Evolutionary conservation across 2,113 vertebrate species (phyloP).

Genomic region (Nothocercus julius): DNA sequence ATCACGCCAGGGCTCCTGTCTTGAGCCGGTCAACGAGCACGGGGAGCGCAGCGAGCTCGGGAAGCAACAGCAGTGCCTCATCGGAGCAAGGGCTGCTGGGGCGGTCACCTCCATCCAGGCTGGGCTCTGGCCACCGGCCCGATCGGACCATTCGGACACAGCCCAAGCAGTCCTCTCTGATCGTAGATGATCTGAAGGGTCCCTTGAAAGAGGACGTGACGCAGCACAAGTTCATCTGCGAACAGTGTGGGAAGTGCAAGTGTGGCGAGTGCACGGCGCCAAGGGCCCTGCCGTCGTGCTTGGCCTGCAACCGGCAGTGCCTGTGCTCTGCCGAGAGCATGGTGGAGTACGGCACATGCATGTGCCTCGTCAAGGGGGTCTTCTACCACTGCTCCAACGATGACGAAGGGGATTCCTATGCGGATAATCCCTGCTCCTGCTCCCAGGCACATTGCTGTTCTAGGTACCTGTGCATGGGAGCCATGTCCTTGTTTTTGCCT

Average conservation of each 20-base stretch:
- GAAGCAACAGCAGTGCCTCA: constrained; percentile 92
- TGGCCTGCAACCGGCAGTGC: constrained; percentile 93
- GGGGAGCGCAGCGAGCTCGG: constrained; percentile 92
- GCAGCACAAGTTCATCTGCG: constrained; percentile 94
- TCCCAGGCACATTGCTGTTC: constrained; percentile 94
- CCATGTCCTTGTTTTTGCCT: constrained; percentile 89
- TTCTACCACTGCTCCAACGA: constrained; percentile 99
- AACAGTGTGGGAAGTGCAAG: constrained; percentile 95
- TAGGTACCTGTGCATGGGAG: constrained; percentile 96
- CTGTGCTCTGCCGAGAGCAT: constrained; percentile 93
- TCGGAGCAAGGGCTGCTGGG: constrained; percentile 92
- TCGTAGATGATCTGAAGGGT: constrained; percentile 86
- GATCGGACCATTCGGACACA: constrained; percentile 87
- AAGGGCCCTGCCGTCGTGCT: constrained; percentile 88
- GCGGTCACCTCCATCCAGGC: constrained; percentile 81
- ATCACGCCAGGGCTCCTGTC: constrained; percentile 77
- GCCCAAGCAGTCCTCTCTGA: constrained; percentile 84
- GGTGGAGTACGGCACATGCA: constrained; percentile 95
- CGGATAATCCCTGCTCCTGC: constrained; percentile 95
- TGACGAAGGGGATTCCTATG: constrained; percentile 92
- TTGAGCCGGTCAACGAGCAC: constrained; percentile 94
- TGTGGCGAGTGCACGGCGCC: constrained; percentile 93
- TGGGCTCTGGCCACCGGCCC: constrained; percentile 68
- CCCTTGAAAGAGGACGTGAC: constrained; percentile 82
- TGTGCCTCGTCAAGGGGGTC: constrained; percentile 95